phyloP scores from a whole-genome alignment of 2,888 invertebrate genomes.

The Eugnorisma glareosa region DNA sequence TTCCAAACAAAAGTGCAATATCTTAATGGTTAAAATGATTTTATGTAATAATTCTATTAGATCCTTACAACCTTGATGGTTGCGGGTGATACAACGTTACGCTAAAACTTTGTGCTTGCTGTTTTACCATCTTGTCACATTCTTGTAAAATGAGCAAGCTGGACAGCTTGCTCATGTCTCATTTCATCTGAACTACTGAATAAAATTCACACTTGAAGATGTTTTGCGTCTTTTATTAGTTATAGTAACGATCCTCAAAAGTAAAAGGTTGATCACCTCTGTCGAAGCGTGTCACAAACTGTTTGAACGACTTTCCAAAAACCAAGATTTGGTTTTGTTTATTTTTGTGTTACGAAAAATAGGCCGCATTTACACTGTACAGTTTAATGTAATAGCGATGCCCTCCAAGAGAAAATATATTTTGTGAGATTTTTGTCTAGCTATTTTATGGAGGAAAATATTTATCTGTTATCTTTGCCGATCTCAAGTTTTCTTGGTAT shows the following conservation, averaged over 20 bases:
- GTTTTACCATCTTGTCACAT: neutral
- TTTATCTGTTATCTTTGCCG: neutral
- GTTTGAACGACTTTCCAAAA: conserved; percentile 70
- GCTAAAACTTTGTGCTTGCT: neutral
- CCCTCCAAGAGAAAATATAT: neutral
- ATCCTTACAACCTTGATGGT: neutral
- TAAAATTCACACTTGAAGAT: neutral
- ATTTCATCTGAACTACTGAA: neutral
- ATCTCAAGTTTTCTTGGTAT: neutral
- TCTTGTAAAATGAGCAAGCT: neutral
- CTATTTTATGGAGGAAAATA: neutral
- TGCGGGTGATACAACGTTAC: neutral
- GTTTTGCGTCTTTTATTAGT: neutral
- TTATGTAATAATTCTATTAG: neutral
- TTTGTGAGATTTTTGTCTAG: neutral
- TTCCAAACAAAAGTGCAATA: neutral
- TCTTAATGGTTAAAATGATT: neutral
- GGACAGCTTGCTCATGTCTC: too few species aligned
- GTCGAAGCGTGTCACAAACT: conserved; percentile 48
- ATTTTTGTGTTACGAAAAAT: conserved; percentile 76
- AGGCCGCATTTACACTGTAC: conserved; percentile 70
- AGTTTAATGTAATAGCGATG: conserved; percentile 59
- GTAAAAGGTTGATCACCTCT: conserved; percentile 46
- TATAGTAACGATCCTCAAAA: neutral
- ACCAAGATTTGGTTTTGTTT: conserved; percentile 68